phyloP scores from a whole-genome alignment of 2,113 vertebrate species.

The Reinhardtius hippoglossoides region DNA sequence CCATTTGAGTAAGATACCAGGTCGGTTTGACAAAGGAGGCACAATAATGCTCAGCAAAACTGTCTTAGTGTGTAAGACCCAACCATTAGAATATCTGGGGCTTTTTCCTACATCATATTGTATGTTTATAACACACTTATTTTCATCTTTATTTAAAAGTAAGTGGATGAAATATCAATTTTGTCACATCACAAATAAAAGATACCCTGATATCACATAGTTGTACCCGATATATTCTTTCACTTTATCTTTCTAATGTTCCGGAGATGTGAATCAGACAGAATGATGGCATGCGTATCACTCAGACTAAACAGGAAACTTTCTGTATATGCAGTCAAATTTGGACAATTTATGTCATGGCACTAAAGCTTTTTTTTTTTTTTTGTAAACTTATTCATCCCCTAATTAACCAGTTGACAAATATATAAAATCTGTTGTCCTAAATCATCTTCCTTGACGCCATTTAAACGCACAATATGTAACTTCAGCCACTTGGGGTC shows the following conservation, averaged over 20 bases:
- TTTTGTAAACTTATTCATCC: not conserved
- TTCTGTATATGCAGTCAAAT: not conserved
- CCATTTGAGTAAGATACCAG: slow-evolving; percentile 17
- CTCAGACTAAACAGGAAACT: slow-evolving; percentile 12
- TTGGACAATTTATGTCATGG: not conserved
- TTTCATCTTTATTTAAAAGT: not conserved
- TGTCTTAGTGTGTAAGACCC: slow-evolving; percentile 1
- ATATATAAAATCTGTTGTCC: not conserved
- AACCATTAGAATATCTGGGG: slow-evolving; percentile 34
- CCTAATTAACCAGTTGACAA: not conserved
- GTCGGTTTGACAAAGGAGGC: slow-evolving; percentile 27
- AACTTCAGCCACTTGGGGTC: too few species aligned
- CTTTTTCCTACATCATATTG: not conserved
- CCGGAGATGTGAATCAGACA: too few species aligned
- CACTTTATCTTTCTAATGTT: too few species aligned
- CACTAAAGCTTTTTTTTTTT: not conserved
- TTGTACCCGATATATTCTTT: too few species aligned
- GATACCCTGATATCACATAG: not conserved
- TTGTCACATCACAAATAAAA: too few species aligned
- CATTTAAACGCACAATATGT: too few species aligned
- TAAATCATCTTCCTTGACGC: too few species aligned
- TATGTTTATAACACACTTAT: not conserved
- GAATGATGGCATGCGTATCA: not conserved
- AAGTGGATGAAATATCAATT: not conserved
- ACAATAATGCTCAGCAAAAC: slow-evolving; percentile 13